These are phyloP conservation scores for Megalops cyprinoides DNA, from an alignment of 2,797 vertebrate species.

Conservation along the genomic window DNA sequence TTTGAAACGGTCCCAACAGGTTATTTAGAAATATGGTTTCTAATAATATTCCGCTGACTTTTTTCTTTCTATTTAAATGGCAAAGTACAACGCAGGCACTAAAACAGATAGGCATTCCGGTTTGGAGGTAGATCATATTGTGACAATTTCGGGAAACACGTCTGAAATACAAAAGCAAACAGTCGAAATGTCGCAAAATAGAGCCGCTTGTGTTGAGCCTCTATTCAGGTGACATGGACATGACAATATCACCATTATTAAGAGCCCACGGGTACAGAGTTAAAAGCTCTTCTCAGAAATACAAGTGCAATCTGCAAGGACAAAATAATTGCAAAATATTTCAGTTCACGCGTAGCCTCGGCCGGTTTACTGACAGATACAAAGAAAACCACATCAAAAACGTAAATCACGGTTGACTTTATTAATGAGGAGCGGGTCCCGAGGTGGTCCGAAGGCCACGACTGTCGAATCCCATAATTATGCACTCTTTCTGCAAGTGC, in stretches of 20 bases:
- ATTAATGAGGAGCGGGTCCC: background rate
- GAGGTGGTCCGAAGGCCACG: background rate
- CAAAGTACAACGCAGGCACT: no score
- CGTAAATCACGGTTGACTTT: background rate
- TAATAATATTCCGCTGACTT: background rate
- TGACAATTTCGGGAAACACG: no score
- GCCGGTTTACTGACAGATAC: background rate
- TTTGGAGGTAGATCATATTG: no score
- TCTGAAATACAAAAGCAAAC: no score
- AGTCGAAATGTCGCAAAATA: no score
- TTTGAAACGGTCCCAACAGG: no score
- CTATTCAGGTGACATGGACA: background rate
- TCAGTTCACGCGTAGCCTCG: background rate
- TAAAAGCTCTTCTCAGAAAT: background rate
- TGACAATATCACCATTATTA: background rate
- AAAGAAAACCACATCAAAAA: background rate
- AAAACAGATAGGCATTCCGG: no score
- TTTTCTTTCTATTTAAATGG: background rate
- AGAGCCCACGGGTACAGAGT: background rate
- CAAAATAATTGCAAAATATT: slow-evolving; percentile 5
- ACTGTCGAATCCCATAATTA: background rate
- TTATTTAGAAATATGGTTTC: no score
- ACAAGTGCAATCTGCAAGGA: background rate
- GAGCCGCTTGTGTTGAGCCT: no score
- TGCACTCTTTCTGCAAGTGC: background rate